Percentiles rank a stretch among this genome's conserved stretches.
Evolutionary conservation across 1,140 invertebrate species (phyloP).

Genomic region (Amphibalanus amphitrite): DNA sequence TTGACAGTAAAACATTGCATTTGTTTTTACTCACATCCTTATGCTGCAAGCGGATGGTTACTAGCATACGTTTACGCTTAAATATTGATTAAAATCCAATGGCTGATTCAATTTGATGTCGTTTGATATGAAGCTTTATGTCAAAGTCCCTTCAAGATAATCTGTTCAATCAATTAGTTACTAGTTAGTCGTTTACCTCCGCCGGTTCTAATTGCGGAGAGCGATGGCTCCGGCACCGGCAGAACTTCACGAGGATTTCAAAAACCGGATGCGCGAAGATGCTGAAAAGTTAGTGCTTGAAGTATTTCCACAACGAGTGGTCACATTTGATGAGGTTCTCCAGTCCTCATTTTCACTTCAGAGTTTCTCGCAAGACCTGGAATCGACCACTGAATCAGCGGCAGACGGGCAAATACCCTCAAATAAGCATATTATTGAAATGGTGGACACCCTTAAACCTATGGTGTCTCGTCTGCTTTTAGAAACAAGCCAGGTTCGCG

Average conservation of each 20-base stretch:
- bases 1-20: too few species aligned
- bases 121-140: too few species aligned
- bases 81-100: too few species aligned
- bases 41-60: too few species aligned
- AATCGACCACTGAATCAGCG: constrained; percentile 69
- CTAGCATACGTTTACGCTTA: too few species aligned
- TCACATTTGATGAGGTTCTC: constrained; percentile 64
- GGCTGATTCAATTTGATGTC: too few species aligned
- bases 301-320: constrained; percentile 76
- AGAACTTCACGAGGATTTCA: background rate
- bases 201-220: too few species aligned
- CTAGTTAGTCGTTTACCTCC: too few species aligned
- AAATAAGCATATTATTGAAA: constrained; percentile 64
- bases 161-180: too few species aligned
- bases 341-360: constrained; percentile 56
- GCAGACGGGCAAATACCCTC: constrained; percentile 65
- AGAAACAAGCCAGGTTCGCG: constrained; percentile 87
- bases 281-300: constrained; percentile 69
- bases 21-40: too few species aligned
- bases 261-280: constrained; percentile 19
- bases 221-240: background rate
- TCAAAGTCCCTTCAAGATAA: too few species aligned
- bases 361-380: constrained; percentile 52
- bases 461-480: constrained; percentile 77
- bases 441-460: constrained; percentile 80